Conservation (phyloP, 64 coral and sea anemone genomes). For the Porites australiensis region DNA sequence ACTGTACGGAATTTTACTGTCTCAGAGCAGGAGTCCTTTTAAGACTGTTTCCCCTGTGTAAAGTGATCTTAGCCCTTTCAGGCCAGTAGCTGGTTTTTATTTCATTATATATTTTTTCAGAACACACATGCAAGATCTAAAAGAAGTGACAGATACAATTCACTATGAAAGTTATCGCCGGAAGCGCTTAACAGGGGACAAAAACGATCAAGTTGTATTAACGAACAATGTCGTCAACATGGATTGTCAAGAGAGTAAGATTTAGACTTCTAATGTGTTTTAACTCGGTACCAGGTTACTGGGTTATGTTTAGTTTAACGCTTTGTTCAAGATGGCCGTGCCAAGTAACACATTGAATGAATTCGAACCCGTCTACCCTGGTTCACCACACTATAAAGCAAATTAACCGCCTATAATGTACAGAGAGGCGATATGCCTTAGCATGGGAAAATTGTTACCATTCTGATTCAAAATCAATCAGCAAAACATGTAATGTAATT, state of each 20-base stretch:
- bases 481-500: too few species aligned
- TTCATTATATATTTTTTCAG: conserved; percentile 25
- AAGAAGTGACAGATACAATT: conserved; percentile 96
- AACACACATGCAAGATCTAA: conserved; percentile 99
- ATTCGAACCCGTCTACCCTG: too few species aligned
- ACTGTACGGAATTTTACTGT: too few species aligned
- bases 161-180: conserved; percentile 97
- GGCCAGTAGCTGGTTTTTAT: neutral
- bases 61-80: neutral
- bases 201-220: conserved; percentile 69
- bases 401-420: too few species aligned
- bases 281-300: neutral
- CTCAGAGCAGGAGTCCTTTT: neutral
- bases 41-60: neutral
- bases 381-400: too few species aligned
- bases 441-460: too few species aligned
- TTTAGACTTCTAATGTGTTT: conserved; percentile 18
- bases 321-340: too few species aligned
- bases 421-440: too few species aligned
- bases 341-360: too few species aligned
- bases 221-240: conserved; percentile 75
- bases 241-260: conserved; percentile 91
- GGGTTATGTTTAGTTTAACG: too few species aligned
- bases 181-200: conserved; percentile 66
- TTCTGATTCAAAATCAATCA: too few species aligned